Evolutionary conservation across 2,888 invertebrate genomes (phyloP), one percentile per base, ranked within the genome.

Genomic region (Cristatella mucedo): DNA sequence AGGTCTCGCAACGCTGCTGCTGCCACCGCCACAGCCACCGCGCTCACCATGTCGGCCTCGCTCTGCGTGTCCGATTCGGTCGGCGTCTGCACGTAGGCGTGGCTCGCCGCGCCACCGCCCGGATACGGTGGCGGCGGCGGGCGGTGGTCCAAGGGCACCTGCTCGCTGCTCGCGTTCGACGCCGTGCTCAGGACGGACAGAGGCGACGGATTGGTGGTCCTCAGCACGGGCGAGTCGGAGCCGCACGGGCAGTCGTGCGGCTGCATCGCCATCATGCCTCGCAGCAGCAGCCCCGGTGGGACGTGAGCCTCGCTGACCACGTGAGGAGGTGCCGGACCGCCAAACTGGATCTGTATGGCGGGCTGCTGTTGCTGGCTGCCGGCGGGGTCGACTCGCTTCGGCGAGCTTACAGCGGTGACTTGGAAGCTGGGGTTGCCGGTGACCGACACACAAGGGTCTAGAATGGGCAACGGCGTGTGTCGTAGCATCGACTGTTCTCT

Each of bases 121-220:
- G 5, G n/a, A n/a, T n/a, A n/a, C n/a, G n/a, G n/a, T n/a, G n/a
- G n/a, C 20, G 62, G 62, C 5, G 61, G 63, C n/a, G 59, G 61
- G 42, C 55, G 54, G 40, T 59, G 59, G n/a, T n/a, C n/a, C n/a
- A n/a, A n/a, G 9, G 57, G 57, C 44, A 60, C 13, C n/a, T 5
- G 53, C 46, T 61, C 61, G 6, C 61, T 63, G 46, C 55, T 62
- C 9, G 61, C 61, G 19, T 61, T 58, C n/a, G 61, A 56, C 6
- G 53, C 56, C 4, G 59, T 59, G 4, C 59, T 62, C 44, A 58
- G 53, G 43, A 61, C 54, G 41, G 63, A 63, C 42, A 61, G 48
- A 4, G 65, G 65, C 7, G 63, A 63, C 44, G 63, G 63, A 46
- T 61, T 63, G 29, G 55, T 52, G 19, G 52, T 49, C 31, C 60